Evolutionary conservation across 2,888 invertebrate species (phyloP), one percentile per base, ranked within the genome.

Genomic region (Arctia plantaginis): DNA sequence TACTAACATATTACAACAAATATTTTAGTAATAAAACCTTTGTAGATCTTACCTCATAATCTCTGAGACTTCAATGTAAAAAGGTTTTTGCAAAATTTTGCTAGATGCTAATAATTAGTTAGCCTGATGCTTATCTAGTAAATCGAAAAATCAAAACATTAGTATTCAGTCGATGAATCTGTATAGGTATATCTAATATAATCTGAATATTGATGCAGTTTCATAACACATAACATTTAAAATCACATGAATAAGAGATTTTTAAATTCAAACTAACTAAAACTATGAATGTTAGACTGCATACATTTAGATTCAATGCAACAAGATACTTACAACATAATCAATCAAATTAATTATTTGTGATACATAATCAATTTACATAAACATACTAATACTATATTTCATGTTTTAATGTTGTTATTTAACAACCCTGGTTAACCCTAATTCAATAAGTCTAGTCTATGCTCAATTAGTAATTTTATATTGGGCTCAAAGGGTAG

Each of bases 61-160:
- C 35, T 39, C n/a, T 30, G 15, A 62, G 0, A 33, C 30, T 0
- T 35, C 15, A 20, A 64, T 64, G 7, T 15, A 33, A 64, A 65
- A 33, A 10, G 1, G 8, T 18, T 35, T 18, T 55, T 18, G 3
- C 15, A 64, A 55, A n/a, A 55, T 69, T 55, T 39, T 18, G 23
- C 71, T n/a, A 79, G 47, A 70, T 75, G 67, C 23, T n/a, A n/a
- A 10, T 8, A 10, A 23, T 18, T 1, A 23, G 12, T 10, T 12
- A 10, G 23, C 12, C n/a, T 55, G 59, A 0, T 59, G 15, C 59
- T 59, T 59, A 27, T 59, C 76, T 55, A 55, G n/a, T 55, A 55
- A 55, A n/a, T n/a, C n/a, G n/a, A n/a, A n/a, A n/a, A n/a, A n/a
- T n/a, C n/a, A n/a, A n/a, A n/a, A n/a, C n/a, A n/a, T n/a, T n/a